Evolutionary conservation across 2,888 invertebrate genomes (phyloP).

Genomic region (Mycalesis mineus): DNA sequence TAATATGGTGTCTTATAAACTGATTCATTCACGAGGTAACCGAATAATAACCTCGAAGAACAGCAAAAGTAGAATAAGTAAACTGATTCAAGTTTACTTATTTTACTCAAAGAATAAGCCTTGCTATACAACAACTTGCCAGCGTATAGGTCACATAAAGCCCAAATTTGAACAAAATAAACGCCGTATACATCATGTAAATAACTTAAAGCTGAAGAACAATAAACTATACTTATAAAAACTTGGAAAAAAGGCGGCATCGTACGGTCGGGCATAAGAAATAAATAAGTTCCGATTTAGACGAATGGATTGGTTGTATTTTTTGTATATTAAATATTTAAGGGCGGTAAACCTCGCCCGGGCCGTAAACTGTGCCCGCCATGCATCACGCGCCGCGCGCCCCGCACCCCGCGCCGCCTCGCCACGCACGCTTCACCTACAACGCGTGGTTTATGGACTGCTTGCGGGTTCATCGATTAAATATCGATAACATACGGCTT

Average conservation of each 20-base stretch:
- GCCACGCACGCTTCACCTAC: slow-evolving; percentile 52
- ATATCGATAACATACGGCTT: slow-evolving; percentile 28
- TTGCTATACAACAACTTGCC: too few species aligned
- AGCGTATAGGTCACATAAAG: too few species aligned
- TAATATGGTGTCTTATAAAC: too few species aligned
- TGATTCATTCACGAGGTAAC: too few species aligned
- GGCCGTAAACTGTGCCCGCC: slow-evolving; percentile 66
- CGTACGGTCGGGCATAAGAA: background rate
- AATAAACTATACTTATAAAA: too few species aligned
- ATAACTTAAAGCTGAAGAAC: too few species aligned
- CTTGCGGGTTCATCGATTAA: slow-evolving; percentile 56
- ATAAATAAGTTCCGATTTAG: slow-evolving; percentile 16
- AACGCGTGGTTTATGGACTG: slow-evolving; percentile 72
- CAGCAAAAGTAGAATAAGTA: too few species aligned
- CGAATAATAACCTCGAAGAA: too few species aligned
- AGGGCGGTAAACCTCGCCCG: slow-evolving; percentile 63
- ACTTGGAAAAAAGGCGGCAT: background rate
- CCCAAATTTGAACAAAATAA: too few species aligned
- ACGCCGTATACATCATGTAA: too few species aligned
- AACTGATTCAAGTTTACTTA: too few species aligned
- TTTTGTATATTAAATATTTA: slow-evolving; percentile 42
- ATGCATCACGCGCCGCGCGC: slow-evolving; percentile 68
- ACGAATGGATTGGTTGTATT: slow-evolving; percentile 24
- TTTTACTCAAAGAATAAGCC: too few species aligned
- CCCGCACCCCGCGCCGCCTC: slow-evolving; percentile 63